These are phyloP conservation scores for Peromyscus polionotus DNA, from an alignment of 2,113 vertebrate species.

Conservation along the genomic window DNA sequence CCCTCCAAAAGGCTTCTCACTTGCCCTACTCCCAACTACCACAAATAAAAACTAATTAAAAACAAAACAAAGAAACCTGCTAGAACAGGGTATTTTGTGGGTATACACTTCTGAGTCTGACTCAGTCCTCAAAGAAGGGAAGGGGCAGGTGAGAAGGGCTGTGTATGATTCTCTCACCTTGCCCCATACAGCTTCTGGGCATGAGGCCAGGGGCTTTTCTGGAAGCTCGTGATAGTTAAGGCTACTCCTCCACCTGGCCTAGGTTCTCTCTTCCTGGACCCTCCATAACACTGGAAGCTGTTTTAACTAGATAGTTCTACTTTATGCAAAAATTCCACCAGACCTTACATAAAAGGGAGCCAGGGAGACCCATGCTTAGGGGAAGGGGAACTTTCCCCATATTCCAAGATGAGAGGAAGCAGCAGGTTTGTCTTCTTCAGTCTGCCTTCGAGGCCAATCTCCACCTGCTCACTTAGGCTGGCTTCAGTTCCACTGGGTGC, in stretches of 20 bases:
- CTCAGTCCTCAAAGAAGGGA: background rate
- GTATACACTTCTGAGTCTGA: background rate
- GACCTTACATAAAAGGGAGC: conserved; percentile 13
- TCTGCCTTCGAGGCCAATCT: background rate
- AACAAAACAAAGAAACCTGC: background rate
- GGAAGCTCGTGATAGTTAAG: background rate
- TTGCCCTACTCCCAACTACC: background rate
- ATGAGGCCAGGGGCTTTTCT: background rate
- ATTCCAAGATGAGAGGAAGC: background rate
- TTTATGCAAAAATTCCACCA: conserved; percentile 1
- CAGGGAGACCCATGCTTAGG: background rate
- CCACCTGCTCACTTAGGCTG: background rate
- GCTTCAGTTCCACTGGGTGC: background rate
- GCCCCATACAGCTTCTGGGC: background rate
- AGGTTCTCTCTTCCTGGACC: background rate
- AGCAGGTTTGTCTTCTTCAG: background rate
- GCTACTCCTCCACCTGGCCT: background rate
- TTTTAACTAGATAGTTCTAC: background rate
- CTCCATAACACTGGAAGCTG: background rate
- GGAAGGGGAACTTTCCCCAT: too few species aligned
- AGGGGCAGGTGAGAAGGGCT: background rate
- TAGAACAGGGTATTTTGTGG: background rate
- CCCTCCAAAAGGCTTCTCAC: background rate
- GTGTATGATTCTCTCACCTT: background rate
- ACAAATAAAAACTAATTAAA: background rate